Conservation (phyloP, 2,888 invertebrate genomes). For the Oxytorus armatus region DNA sequence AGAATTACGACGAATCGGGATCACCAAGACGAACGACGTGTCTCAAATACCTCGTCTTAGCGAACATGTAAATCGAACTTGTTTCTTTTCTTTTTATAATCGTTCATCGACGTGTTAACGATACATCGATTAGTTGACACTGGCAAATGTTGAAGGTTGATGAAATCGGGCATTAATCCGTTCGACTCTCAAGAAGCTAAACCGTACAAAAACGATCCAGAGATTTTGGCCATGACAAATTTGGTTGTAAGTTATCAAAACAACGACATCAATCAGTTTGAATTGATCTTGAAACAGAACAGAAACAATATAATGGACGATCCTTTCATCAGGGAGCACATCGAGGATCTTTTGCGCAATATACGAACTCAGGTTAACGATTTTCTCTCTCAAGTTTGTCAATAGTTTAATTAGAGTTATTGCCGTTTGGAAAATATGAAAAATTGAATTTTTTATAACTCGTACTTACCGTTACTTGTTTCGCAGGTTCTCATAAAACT, state of each 20-base stretch:
- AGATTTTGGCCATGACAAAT: conserved; percentile 99
- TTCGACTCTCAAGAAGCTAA: conserved; percentile 99
- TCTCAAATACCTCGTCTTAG: conserved; percentile 98
- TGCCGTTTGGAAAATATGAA: too few species aligned
- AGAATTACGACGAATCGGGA: conserved; percentile 99
- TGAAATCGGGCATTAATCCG: conserved; percentile 99
- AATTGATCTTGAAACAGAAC: conserved; percentile 97
- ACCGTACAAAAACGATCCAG: conserved; percentile 99
- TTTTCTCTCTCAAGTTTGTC: conserved; percentile 9
- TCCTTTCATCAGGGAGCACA: conserved; percentile 99
- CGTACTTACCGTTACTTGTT: background rate
- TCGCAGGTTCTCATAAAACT: conserved; percentile 97
- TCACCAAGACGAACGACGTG: conserved; percentile 98
- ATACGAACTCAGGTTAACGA: conserved; percentile 91
- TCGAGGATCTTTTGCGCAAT: conserved; percentile 97
- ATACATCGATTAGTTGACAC: too few species aligned
- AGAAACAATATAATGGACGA: conserved; percentile 99
- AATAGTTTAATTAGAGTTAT: too few species aligned
- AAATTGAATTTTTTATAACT: background rate
- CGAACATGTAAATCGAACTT: conserved; percentile 93
- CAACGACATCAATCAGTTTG: conserved; percentile 99
- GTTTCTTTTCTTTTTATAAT: background rate
- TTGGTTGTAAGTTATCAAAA: conserved; percentile 98
- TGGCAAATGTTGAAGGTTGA: conserved; percentile 88
- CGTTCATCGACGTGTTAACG: background rate